A percentile compares a stretch with the other conserved stretches of the same genome.
Evolutionary conservation across 2,888 invertebrate species (phyloP).

Genomic region (Xylophagus ater): DNA sequence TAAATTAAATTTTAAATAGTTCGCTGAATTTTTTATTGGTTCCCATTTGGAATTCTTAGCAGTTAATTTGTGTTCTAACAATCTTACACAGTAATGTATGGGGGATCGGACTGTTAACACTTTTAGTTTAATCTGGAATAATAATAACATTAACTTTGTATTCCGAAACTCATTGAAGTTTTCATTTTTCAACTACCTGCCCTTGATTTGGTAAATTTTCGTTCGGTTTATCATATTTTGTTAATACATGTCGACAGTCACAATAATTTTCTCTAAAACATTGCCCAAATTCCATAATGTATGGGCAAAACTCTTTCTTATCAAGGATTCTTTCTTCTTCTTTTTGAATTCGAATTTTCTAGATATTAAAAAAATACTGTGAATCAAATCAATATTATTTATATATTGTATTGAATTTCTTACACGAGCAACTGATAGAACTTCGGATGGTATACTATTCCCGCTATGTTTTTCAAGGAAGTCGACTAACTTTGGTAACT

Average conservation of each 20-base stretch:
- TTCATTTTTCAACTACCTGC: too few relatives aligned
- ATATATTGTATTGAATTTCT: too few relatives aligned
- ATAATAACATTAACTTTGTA: too few relatives aligned
- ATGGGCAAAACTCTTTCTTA: constrained; percentile 36
- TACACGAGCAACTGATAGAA: too few relatives aligned
- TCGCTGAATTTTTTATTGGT: constrained; percentile 21
- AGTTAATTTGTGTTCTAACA: constrained; percentile 38
- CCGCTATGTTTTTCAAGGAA: constrained; percentile 41
- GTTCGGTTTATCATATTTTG: constrained; percentile 43
- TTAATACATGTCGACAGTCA: constrained; percentile 50
- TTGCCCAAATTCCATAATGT: constrained; percentile 51
- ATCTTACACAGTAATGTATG: constrained; percentile 48
- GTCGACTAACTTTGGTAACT: constrained; percentile 49
- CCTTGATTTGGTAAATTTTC: constrained; percentile 39
- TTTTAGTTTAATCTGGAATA: constrained; percentile 42
- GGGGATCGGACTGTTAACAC: constrained; percentile 49
- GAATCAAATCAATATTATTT: too few relatives aligned
- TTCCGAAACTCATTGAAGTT: too few relatives aligned
- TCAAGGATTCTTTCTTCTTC: constrained; percentile 22
- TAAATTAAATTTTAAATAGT: constrained; percentile 23
- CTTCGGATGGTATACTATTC: constrained; percentile 25
- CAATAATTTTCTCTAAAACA: constrained; percentile 50
- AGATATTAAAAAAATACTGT: too few relatives aligned
- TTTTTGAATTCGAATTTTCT: constrained; percentile 18
- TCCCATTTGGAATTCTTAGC: constrained; percentile 23